Percentiles rank a stretch among this genome's conserved stretches.
These are phyloP conservation scores for Halocynthia aurantium DNA, from an alignment of 23 tunicate genomes.

Conservation along the genomic window DNA sequence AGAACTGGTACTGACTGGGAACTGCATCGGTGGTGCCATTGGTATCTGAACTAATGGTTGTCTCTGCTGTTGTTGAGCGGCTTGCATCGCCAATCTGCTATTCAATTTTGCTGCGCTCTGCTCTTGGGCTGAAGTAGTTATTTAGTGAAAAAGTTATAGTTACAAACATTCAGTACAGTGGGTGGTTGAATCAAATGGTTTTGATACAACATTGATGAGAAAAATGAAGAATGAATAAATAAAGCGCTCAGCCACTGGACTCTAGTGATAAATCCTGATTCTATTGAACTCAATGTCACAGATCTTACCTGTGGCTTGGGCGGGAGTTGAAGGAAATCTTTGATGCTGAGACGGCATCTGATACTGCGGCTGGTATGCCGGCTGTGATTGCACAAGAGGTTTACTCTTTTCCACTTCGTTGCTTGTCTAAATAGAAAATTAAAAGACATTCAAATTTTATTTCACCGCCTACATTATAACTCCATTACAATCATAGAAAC, in stretches of 20 bases:
- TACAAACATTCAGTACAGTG: neutral
- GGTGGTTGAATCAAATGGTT: neutral
- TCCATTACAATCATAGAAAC: too few relatives aligned
- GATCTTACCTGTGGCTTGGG: slow-evolving; percentile 8
- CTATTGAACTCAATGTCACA: too few relatives aligned
- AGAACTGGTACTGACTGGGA: neutral
- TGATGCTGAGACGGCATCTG: neutral
- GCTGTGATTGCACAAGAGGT: too few relatives aligned
- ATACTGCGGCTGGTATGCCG: neutral
- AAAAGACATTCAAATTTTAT: too few relatives aligned
- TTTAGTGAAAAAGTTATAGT: neutral
- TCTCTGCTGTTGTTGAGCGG: neutral
- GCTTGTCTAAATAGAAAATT: too few relatives aligned
- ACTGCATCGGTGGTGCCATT: neutral
- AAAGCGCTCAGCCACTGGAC: neutral
- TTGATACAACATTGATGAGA: neutral
- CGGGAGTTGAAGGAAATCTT: neutral
- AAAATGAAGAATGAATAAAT: neutral
- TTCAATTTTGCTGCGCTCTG: neutral
- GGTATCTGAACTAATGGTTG: neutral
- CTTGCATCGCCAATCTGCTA: neutral
- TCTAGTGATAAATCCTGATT: too few relatives aligned
- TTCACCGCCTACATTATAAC: too few relatives aligned
- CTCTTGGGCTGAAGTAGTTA: neutral
- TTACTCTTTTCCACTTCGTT: too few relatives aligned